phyloP scores from a whole-genome alignment of 1,140 invertebrate genomes.

The Nephila pilipes region DNA sequence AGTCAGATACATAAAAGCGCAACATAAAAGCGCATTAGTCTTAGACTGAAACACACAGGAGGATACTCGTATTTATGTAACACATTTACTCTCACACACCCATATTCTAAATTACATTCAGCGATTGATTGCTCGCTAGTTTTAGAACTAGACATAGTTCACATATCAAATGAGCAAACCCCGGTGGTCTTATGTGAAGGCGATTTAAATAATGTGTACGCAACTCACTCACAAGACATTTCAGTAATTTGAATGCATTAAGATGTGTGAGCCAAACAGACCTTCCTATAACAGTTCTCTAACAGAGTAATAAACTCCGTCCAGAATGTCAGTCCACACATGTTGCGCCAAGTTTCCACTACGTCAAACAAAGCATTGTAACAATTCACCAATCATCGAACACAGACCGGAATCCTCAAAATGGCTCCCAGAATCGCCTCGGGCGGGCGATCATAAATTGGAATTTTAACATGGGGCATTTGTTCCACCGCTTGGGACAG shows the following conservation, averaged over 20 bases:
- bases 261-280: background rate
- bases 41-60: too few relatives aligned
- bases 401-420: background rate
- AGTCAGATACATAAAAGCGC: too few relatives aligned
- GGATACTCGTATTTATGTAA: too few relatives aligned
- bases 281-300: background rate
- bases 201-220: background rate
- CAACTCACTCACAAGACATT: background rate
- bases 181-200: background rate
- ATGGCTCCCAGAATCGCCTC: background rate
- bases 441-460: constrained; percentile 21
- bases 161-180: background rate
- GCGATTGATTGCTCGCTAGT: too few relatives aligned
- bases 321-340: background rate
- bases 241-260: background rate
- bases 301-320: background rate
- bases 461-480: constrained; percentile 24
- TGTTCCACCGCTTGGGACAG: background rate
- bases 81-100: too few relatives aligned
- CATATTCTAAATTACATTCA: too few relatives aligned
- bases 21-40: too few relatives aligned
- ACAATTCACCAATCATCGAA: constrained; percentile 40
- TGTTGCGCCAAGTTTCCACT: background rate
- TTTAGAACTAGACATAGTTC: too few relatives aligned
- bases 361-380: background rate